Conservation (phyloP, 2,797 vertebrate species). For the Urosaurus nigricauda region DNA sequence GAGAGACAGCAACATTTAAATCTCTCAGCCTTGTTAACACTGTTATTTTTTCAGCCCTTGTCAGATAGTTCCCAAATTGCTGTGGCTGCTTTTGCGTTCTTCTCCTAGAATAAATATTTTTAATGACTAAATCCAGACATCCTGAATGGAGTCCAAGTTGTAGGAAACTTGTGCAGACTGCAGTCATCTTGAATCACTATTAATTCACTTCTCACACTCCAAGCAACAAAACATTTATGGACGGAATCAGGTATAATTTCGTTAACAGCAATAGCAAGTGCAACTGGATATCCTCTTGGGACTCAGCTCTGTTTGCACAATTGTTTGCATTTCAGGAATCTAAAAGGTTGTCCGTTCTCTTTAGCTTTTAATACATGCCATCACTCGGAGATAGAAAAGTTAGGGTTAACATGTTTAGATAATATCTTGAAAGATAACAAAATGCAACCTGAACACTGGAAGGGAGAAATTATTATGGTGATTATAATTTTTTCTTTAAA, state of each 20-base stretch:
- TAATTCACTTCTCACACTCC: slow-evolving; percentile 1
- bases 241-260: slow-evolving; percentile 5
- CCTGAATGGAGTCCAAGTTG: slow-evolving; percentile 31
- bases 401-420: no score
- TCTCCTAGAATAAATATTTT: slow-evolving; percentile 4
- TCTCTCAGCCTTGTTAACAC: not conserved
- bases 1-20: not conserved
- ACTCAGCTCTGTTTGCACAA: not conserved
- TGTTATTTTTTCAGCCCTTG: not conserved
- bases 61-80: not conserved
- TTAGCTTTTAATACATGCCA: not conserved
- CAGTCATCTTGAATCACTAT: slow-evolving; percentile 29
- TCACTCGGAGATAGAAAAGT: not conserved
- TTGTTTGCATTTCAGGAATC: not conserved
- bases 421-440: no score
- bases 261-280: slow-evolving; percentile 18
- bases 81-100: not conserved
- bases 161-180: slow-evolving; percentile 25
- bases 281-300: not conserved
- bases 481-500: no score
- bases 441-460: no score
- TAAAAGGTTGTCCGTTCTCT: not conserved
- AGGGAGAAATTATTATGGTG: no score
- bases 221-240: slow-evolving; percentile 22
- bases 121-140: slow-evolving; percentile 35